phyloP scores from a whole-genome alignment of 2,797 vertebrate genomes.

The Sternotherus odoratus region DNA sequence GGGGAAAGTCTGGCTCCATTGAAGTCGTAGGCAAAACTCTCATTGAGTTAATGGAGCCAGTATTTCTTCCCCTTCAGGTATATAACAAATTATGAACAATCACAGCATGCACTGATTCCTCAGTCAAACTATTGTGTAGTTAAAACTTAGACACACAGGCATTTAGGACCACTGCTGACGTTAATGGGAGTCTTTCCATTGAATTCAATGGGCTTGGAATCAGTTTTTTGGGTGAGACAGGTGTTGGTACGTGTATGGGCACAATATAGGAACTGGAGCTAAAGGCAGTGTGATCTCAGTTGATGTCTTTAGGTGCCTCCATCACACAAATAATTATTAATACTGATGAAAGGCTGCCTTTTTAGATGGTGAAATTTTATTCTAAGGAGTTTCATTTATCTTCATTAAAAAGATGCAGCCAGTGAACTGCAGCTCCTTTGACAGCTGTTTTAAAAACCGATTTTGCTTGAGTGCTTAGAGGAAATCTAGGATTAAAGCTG shows the following conservation, averaged over 20 bases:
- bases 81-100: neutral
- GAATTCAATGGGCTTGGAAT: neutral
- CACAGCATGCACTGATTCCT: neutral
- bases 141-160: neutral
- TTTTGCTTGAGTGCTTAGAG: neutral
- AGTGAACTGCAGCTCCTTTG: constrained; percentile 11
- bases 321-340: neutral
- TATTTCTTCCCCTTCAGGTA: constrained; percentile 34
- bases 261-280: neutral
- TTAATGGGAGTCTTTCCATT: neutral
- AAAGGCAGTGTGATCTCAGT: neutral
- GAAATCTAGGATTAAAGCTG: neutral
- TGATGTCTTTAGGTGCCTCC: neutral
- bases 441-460: neutral
- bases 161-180: neutral
- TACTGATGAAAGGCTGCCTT: neutral
- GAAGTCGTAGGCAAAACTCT: neutral
- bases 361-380: neutral
- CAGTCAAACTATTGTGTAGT: neutral
- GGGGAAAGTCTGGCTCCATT: neutral
- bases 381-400: neutral
- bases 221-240: neutral
- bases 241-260: neutral
- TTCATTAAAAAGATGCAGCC: neutral
- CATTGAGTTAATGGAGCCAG: neutral